A percentile compares a stretch with the other conserved stretches of the same genome.
Conservation (phyloP, 2,113 vertebrate genomes). For the Cheirogaleus medius region DNA sequence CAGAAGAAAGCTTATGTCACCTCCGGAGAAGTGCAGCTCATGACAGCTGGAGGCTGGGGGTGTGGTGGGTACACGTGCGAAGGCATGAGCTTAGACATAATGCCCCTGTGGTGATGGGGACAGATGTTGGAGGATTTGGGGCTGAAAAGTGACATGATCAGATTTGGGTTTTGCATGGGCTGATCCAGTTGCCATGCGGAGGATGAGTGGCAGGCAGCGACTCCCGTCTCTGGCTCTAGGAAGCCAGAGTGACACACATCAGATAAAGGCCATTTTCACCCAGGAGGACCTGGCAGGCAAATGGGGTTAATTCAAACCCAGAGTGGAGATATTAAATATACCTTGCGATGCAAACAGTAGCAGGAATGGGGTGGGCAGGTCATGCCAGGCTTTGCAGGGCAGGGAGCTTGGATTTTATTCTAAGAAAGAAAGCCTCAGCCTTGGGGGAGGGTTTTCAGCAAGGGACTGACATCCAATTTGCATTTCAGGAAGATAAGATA, state of each 20-base stretch:
- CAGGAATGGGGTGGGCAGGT: not conserved
- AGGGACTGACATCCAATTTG: not conserved
- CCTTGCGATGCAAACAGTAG: not conserved
- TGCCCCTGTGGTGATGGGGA: not conserved
- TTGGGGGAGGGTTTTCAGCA: not conserved
- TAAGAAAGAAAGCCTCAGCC: not conserved
- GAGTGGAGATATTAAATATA: not conserved
- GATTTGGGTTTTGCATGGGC: not conserved
- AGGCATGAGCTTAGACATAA: not conserved
- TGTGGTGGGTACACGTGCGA: rapidly evolving
- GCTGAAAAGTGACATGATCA: not conserved
- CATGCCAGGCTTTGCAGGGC: not conserved
- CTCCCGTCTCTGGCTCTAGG: not conserved
- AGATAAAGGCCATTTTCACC: not conserved
- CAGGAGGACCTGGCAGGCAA: not conserved
- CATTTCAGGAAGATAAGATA: slow-evolving; percentile 54
- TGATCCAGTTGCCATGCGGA: rapidly evolving
- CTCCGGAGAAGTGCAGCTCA: rapidly evolving
- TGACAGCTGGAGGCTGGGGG: too few species aligned
- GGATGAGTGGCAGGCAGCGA: not conserved
- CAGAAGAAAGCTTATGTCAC: not conserved
- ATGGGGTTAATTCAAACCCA: not conserved
- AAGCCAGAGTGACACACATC: not conserved
- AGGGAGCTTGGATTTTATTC: not conserved
- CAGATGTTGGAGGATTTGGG: not conserved